These are phyloP conservation scores for Nymphalis c-album DNA, from an alignment of 2,888 invertebrate species.

Conservation along the genomic window DNA sequence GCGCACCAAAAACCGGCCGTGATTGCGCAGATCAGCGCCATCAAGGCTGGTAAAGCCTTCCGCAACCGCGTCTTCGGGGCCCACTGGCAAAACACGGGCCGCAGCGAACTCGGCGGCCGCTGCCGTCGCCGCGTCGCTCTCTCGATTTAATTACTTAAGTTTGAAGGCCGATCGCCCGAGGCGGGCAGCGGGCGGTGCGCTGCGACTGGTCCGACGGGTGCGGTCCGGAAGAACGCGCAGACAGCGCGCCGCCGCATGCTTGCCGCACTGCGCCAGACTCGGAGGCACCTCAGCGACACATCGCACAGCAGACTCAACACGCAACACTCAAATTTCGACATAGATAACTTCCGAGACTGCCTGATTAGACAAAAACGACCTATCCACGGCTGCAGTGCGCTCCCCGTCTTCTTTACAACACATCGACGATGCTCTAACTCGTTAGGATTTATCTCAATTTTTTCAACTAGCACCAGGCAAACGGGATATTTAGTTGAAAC, in stretches of 20 bases:
- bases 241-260: conserved; percentile 78
- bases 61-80: conserved; percentile 75
- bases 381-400: conserved; percentile 39
- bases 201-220: conserved; percentile 80
- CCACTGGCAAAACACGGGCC: conserved; percentile 48
- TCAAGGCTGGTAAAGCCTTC: conserved; percentile 76
- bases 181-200: conserved; percentile 74
- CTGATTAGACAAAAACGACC: conserved; percentile 53
- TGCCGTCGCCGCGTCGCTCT: conserved; percentile 60
- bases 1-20: conserved; percentile 74
- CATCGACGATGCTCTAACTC: conserved; percentile 19
- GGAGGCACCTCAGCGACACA: conserved; percentile 76
- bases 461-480: not conserved
- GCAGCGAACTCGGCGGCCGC: conserved; percentile 48
- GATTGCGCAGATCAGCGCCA: conserved; percentile 79
- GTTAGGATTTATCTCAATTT: not conserved
- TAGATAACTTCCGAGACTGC: conserved; percentile 72
- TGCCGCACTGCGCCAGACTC: conserved; percentile 73
- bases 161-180: conserved; percentile 80
- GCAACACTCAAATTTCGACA: conserved; percentile 77
- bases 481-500: not conserved
- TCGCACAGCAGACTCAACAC: conserved; percentile 63
- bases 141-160: conserved; percentile 78
- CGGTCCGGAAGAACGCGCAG: conserved; percentile 76
- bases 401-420: conserved; percentile 33